These are phyloP conservation scores for Balearica regulorum DNA, from an alignment of 2,797 vertebrate species.

Conservation along the genomic window DNA sequence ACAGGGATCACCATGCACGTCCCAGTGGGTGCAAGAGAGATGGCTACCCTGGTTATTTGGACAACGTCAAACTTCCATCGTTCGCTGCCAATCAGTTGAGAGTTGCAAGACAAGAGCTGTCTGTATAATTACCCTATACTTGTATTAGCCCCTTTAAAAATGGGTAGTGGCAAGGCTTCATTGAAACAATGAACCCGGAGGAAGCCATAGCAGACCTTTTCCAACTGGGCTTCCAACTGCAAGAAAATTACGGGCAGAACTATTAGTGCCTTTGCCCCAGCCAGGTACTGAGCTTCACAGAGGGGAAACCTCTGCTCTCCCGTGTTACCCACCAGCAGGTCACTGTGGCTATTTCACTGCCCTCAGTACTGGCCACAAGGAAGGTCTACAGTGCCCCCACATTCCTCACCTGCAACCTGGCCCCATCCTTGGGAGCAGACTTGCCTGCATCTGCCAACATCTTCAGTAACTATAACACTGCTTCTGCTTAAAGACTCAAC, in stretches of 20 bases:
- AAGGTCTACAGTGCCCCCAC: neutral
- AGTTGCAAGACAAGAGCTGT: neutral
- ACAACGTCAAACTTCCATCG: neutral
- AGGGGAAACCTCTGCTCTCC: neutral
- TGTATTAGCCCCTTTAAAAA: neutral
- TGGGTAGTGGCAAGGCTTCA: neutral
- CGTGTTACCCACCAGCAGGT: neutral
- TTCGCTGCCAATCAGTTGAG: neutral
- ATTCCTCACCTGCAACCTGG: neutral
- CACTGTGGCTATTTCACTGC: neutral
- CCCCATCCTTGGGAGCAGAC: neutral
- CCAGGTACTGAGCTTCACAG: neutral
- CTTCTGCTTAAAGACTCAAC: neutral
- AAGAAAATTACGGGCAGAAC: neutral
- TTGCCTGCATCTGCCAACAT: neutral
- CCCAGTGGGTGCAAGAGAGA: neutral
- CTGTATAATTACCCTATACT: neutral
- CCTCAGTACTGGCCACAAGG: accelerated
- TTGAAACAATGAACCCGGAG: neutral
- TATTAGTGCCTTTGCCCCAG: neutral
- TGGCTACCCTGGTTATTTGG: neutral
- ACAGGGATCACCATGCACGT: neutral
- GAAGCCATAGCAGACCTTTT: neutral
- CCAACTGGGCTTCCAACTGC: neutral
- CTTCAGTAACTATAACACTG: neutral